Conservation (phyloP, 2,888 invertebrate species). For the Arctia plantaginis region DNA sequence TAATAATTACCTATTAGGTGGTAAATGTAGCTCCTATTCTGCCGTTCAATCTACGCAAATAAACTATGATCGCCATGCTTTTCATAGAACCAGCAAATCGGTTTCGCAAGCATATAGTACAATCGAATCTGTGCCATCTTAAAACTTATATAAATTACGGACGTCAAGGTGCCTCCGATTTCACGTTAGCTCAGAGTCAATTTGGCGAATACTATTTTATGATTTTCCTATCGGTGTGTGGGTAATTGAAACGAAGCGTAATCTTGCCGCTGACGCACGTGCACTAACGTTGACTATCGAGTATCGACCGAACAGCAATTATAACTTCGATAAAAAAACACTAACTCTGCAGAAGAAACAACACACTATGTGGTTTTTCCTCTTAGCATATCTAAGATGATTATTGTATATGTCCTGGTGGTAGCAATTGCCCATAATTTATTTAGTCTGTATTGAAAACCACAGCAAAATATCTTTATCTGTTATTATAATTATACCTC, state of each 20-base stretch:
- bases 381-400: slow-evolving; percentile 28
- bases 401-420: slow-evolving; percentile 25
- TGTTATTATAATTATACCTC: neutral
- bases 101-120: slow-evolving; percentile 16
- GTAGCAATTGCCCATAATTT: slow-evolving; percentile 27
- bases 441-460: slow-evolving; percentile 12
- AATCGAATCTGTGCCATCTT: slow-evolving; percentile 29
- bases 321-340: slow-evolving; percentile 61
- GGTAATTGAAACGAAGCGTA: slow-evolving; percentile 64
- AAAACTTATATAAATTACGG: slow-evolving; percentile 23
- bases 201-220: slow-evolving; percentile 69
- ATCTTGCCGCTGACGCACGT: slow-evolving; percentile 71
- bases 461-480: neutral
- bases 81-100: slow-evolving; percentile 12
- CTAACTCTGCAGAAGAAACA: slow-evolving; percentile 51
- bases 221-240: slow-evolving; percentile 67
- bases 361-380: slow-evolving; percentile 42
- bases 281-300: slow-evolving; percentile 56
- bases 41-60: slow-evolving; percentile 34
- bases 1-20: slow-evolving; percentile 43
- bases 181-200: slow-evolving; percentile 61
- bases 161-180: slow-evolving; percentile 41
- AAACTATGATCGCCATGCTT: slow-evolving; percentile 13
- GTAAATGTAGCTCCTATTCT: slow-evolving; percentile 38
- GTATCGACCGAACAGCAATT: slow-evolving; percentile 62